Conservation (phyloP, 1,140 invertebrate genomes). For the Chrysoperla carnea region DNA sequence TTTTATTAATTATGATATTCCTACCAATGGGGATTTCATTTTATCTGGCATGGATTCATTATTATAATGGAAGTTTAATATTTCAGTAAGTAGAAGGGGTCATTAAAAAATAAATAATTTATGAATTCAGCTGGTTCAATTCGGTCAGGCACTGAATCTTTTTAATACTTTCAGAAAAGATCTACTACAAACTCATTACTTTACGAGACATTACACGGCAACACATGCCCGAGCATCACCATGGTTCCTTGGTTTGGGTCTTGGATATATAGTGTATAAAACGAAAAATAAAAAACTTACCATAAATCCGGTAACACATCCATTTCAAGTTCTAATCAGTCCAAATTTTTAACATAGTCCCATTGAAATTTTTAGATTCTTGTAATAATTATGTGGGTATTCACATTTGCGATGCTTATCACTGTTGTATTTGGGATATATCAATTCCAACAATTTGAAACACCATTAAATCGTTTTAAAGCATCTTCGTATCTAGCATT, state of each 20-base stretch:
- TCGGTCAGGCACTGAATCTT: no score
- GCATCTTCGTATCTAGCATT: slow-evolving; percentile 27
- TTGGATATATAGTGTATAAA: slow-evolving; percentile 1
- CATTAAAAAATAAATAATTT: no score
- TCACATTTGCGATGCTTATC: background rate
- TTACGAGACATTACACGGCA: background rate
- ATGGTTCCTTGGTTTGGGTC: background rate
- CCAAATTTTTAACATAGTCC: background rate
- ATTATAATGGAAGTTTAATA: background rate
- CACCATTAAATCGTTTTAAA: slow-evolving; percentile 15
- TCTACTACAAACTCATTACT: slow-evolving; percentile 1
- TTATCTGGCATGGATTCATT: background rate
- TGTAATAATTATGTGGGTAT: background rate
- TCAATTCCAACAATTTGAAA: slow-evolving; percentile 5
- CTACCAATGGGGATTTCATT: background rate
- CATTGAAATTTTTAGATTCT: background rate
- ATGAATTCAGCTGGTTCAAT: no score
- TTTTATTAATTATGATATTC: background rate
- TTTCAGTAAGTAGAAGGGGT: background rate
- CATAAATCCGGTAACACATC: background rate
- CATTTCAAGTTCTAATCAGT: background rate
- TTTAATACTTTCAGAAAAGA: slow-evolving; percentile 1
- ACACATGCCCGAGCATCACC: background rate
- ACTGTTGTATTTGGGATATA: background rate
- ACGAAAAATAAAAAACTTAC: slow-evolving; percentile 2